Evolutionary conservation across 2,113 vertebrate species (phyloP), one percentile per base, ranked within the genome.

Genomic region (Hypocryptadius cinnamomeus): DNA sequence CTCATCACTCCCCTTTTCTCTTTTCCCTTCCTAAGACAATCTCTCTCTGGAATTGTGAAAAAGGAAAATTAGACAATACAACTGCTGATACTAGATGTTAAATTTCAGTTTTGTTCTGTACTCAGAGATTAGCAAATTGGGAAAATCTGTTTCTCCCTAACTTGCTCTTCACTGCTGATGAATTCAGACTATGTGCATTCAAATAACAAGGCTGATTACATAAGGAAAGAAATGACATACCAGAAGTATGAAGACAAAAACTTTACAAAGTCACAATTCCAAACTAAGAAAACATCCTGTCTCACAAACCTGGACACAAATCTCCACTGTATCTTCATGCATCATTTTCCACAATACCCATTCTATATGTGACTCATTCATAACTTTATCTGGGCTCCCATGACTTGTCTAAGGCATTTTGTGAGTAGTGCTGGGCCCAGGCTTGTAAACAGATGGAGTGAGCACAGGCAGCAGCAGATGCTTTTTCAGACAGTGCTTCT

Each of bases 401-500:
- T 8, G 12, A 35, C 73, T 79, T 79, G 27, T 19, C 87, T 77
- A 4, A 30, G 35, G 63, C 78, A 91, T 54, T 82, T 66, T 44
- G 40, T 40, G 65, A 92, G 88, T 18, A 82, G 40, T 44, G 53
- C 65, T 45, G 63, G 35, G 31, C 60, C 28, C 59, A 31, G 65
- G 54, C 47, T 63, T 23, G 5, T n/a, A 82, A 92, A 85, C 87
- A 92, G 93, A 93, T 71, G 93, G 79, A 94, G 47, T 2, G 35
- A 92, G 74, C 54, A 80, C 39, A 87, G 65, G 60, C 44, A 85
- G 81, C 51, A 89, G 90, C 96, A 94, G 79, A 73, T 79, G 68
- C 63, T 85, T 77, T 82, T 92, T 94, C 78, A 95, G 79, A 90
- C 30, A 80, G 35, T 21, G 64, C 77, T 95, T 78, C 76, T 92